Conservation (phyloP, 1,140 invertebrate genomes). For the Ceratoteleas bidentatus region DNA sequence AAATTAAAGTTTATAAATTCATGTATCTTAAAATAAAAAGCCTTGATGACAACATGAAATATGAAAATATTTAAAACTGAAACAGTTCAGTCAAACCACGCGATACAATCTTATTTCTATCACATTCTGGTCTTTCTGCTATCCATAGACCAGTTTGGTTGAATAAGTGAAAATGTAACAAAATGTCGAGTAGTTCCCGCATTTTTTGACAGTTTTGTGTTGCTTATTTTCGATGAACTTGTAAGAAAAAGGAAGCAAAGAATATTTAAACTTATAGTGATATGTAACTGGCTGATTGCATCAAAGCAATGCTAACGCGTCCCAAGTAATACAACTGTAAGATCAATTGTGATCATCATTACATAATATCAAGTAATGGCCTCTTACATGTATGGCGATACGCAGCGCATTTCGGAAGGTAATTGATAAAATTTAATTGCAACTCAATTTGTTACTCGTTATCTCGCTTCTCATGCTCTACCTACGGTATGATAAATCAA, state of each 20-base stretch:
- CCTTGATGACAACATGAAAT: conserved; percentile 30
- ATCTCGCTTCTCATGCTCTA: conserved; percentile 32
- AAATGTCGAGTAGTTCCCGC: background rate
- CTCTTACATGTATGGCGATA: background rate
- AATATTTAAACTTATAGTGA: conserved; percentile 16
- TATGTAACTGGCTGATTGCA: conserved; percentile 9
- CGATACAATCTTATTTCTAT: no score
- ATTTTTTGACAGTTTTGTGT: conserved; percentile 6
- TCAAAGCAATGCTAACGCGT: conserved; percentile 22
- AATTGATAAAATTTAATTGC: conserved; percentile 44
- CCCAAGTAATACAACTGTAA: conserved; percentile 8
- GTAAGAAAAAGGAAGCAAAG: conserved; percentile 2
- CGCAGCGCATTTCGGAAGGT: conserved; percentile 1
- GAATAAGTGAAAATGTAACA: no score
- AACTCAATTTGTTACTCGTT: conserved; percentile 39
- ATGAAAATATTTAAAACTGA: no score
- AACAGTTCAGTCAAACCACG: no score
- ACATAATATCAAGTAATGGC: conserved; percentile 19
- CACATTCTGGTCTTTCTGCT: no score
- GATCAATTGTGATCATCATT: conserved; percentile 40
- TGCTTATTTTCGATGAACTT: background rate
- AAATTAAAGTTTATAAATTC: conserved; percentile 36
- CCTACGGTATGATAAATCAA: conserved; percentile 40
- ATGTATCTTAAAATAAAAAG: conserved; percentile 34
- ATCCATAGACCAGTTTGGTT: no score